phyloP scores from a whole-genome alignment of 1,140 invertebrate species.

The Cyphomyrmex costatus region DNA sequence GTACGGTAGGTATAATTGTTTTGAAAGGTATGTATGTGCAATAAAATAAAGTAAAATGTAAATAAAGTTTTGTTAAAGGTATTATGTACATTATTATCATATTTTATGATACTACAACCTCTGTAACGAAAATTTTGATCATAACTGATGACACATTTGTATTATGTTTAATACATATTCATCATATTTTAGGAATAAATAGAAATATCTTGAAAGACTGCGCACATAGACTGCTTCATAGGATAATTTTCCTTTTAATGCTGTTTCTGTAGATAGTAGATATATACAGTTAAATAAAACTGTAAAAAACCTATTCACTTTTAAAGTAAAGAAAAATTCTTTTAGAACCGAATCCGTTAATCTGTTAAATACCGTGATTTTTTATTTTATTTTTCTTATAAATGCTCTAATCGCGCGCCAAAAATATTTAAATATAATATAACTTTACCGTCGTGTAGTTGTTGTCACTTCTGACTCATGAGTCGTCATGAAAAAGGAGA shows the following conservation, averaged over 20 bases:
- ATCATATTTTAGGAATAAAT: neutral
- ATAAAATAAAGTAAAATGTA: too few relatives aligned
- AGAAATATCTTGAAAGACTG: neutral
- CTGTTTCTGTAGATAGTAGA: too few relatives aligned
- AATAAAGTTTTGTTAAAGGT: slow-evolving; percentile 64
- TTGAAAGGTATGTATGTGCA: neutral
- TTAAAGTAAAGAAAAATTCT: too few relatives aligned
- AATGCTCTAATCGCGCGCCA: neutral
- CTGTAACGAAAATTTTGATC: neutral
- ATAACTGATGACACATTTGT: neutral
- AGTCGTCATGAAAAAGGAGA: neutral
- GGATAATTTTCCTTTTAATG: too few relatives aligned
- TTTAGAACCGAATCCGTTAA: too few relatives aligned
- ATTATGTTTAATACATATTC: neutral
- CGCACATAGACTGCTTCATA: too few relatives aligned
- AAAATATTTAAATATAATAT: neutral
- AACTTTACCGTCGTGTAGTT: neutral
- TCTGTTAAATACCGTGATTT: too few relatives aligned
- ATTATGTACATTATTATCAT: slow-evolving; percentile 55
- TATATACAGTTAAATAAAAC: too few relatives aligned
- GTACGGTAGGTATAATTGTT: slow-evolving; percentile 12
- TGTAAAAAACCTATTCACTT: too few relatives aligned
- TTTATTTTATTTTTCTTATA: neutral
- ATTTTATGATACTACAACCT: slow-evolving; percentile 26
- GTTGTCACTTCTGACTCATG: neutral